Percentiles rank a stretch among this genome's conserved stretches.
Conservation (phyloP, 1,140 invertebrate species). For the Caenorhabditis remanei region DNA sequence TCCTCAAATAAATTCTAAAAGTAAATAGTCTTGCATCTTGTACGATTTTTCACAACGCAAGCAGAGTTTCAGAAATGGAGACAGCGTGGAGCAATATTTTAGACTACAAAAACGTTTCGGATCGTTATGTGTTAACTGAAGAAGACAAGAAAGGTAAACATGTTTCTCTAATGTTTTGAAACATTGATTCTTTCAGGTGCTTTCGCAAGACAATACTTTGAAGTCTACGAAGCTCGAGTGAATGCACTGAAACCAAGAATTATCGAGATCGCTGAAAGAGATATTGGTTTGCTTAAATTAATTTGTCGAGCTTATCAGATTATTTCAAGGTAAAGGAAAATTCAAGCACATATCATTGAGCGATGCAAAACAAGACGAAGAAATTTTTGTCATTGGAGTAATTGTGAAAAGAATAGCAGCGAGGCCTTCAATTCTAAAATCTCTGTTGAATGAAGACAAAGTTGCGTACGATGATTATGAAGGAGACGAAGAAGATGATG, state of each 20-base stretch:
- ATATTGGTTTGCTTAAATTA: not conserved
- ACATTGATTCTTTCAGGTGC: conserved; percentile 9
- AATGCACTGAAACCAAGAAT: conserved; percentile 19
- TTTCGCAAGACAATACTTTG: conserved; percentile 42
- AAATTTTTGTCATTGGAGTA: conserved; percentile 19
- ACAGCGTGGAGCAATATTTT: not conserved
- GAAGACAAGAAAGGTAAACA: conserved; percentile 23
- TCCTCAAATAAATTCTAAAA: no score
- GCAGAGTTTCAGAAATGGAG: not conserved
- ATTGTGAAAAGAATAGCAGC: conserved; percentile 27
- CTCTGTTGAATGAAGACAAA: conserved; percentile 28
- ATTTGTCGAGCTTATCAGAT: not conserved
- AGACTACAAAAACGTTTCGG: conserved; percentile 6
- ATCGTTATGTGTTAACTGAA: conserved; percentile 10
- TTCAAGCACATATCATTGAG: not conserved
- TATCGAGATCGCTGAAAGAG: not conserved
- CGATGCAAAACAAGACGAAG: conserved; percentile 38
- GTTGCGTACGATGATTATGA: conserved; percentile 30
- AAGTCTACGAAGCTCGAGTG: conserved; percentile 29
- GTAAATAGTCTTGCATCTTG: no score
- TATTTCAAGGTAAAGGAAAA: conserved; percentile 32
- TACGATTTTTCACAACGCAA: no score
- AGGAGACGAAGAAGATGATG: conserved; percentile 3
- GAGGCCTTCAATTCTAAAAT: conserved; percentile 28
- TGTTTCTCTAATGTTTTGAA: not conserved